phyloP scores from a whole-genome alignment of 2,888 invertebrate genomes.

The Melieria crassipennis region DNA sequence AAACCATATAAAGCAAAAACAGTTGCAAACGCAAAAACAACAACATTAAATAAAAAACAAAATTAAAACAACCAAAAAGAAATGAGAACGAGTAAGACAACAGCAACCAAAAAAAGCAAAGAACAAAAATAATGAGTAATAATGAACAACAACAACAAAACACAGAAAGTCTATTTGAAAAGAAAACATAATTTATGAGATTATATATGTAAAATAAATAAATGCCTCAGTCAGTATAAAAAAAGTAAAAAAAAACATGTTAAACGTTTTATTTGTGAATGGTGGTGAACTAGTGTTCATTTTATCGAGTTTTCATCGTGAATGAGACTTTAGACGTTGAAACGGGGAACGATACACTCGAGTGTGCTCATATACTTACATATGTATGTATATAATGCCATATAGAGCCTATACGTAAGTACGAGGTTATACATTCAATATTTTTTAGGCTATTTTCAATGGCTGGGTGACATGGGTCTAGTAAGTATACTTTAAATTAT shows the following conservation, averaged over 20 bases:
- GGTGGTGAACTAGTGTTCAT: background rate
- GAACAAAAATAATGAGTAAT: constrained; percentile 25
- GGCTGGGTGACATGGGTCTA: no score
- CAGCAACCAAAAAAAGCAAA: constrained; percentile 1
- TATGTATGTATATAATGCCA: no score
- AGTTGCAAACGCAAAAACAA: background rate
- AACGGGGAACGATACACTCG: no score
- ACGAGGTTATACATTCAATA: no score
- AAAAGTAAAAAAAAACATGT: constrained; percentile 40
- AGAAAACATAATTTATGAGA: constrained; percentile 43
- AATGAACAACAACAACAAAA: constrained; percentile 25
- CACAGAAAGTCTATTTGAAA: constrained; percentile 8
- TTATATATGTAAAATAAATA: constrained; percentile 52
- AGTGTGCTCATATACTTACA: no score
- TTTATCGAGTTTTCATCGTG: no score
- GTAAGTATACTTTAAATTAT: no score
- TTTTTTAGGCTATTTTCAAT: no score
- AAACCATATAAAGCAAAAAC: background rate
- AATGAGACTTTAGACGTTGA: no score
- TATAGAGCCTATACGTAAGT: no score
- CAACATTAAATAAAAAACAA: constrained; percentile 10
- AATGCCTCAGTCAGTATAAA: constrained; percentile 68
- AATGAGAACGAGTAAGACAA: constrained; percentile 22
- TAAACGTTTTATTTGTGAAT: constrained; percentile 23
- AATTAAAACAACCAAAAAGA: constrained; percentile 16